phyloP scores from a whole-genome alignment of 1,140 invertebrate genomes.

The Helicorthomorpha holstii region DNA sequence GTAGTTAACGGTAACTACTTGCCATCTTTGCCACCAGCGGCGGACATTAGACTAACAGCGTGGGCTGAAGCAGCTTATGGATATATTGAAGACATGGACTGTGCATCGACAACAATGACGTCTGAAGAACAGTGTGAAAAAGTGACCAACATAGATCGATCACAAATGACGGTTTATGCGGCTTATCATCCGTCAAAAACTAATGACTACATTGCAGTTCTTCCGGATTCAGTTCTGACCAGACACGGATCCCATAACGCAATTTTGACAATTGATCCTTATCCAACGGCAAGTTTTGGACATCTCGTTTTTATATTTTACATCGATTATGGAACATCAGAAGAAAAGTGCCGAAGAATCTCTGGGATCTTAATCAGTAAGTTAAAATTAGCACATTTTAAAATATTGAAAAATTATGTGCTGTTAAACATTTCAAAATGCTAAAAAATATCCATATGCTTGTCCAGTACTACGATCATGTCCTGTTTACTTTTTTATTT shows the following conservation, averaged over 20 bases:
- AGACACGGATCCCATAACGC: slow-evolving; percentile 24
- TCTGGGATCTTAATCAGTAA: neutral
- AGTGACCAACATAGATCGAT: neutral
- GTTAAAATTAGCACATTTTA: too few relatives aligned
- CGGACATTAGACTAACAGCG: neutral
- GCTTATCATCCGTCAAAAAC: neutral
- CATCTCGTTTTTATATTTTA: slow-evolving; percentile 32
- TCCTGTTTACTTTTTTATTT: too few relatives aligned
- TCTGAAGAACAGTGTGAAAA: neutral
- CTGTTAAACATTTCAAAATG: too few relatives aligned
- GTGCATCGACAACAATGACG: neutral
- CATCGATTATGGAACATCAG: neutral
- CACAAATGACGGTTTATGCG: neutral
- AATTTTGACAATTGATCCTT: slow-evolving; percentile 32
- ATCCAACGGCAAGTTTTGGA: slow-evolving; percentile 30
- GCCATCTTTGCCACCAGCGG: neutral
- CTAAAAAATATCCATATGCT: too few relatives aligned
- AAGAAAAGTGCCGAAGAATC: neutral
- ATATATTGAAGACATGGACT: neutral
- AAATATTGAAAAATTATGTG: too few relatives aligned
- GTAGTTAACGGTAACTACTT: neutral
- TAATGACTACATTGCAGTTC: slow-evolving; percentile 16
- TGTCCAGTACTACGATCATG: too few relatives aligned
- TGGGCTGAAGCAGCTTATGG: neutral
- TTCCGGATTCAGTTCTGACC: slow-evolving; percentile 26